These are phyloP conservation scores for Euwallacea fornicatus DNA, from an alignment of 1,140 invertebrate genomes.

Conservation along the genomic window DNA sequence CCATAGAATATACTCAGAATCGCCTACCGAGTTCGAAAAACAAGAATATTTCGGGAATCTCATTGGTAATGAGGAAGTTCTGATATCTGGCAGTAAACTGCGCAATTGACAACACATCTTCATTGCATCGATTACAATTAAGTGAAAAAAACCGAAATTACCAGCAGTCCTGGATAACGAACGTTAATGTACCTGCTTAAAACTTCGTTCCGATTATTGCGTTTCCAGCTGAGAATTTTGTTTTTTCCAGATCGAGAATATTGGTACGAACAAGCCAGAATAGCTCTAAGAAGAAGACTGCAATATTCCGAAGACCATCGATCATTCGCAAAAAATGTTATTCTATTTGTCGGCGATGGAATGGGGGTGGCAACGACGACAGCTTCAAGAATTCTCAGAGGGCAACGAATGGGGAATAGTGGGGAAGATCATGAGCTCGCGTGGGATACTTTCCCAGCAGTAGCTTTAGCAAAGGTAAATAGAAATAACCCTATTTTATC, in stretches of 20 bases:
- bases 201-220: not conserved
- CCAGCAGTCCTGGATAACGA: no score
- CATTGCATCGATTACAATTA: no score
- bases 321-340: constrained; percentile 60
- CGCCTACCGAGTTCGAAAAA: no score
- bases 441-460: constrained; percentile 70
- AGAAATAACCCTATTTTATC: no score
- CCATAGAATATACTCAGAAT: no score
- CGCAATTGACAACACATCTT: no score
- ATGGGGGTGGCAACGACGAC: constrained; percentile 73
- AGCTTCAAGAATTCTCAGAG: constrained; percentile 65
- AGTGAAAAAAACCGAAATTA: no score
- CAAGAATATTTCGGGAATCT: no score
- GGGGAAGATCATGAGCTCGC: constrained; percentile 66
- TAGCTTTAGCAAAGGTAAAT: constrained; percentile 66
- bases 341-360: constrained; percentile 71
- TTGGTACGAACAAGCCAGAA: constrained; percentile 64
- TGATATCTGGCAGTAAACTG: no score
- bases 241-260: constrained; percentile 52
- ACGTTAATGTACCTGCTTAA: no score
- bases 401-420: constrained; percentile 51
- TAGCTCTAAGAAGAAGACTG: constrained; percentile 65
- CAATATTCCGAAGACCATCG: constrained; percentile 59
- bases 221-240: not conserved
- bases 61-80: no score